Evolutionary conservation across 2,113 vertebrate genomes (phyloP), one percentile per base, ranked within the genome.

Genomic region (Spea multiplicata): DNA sequence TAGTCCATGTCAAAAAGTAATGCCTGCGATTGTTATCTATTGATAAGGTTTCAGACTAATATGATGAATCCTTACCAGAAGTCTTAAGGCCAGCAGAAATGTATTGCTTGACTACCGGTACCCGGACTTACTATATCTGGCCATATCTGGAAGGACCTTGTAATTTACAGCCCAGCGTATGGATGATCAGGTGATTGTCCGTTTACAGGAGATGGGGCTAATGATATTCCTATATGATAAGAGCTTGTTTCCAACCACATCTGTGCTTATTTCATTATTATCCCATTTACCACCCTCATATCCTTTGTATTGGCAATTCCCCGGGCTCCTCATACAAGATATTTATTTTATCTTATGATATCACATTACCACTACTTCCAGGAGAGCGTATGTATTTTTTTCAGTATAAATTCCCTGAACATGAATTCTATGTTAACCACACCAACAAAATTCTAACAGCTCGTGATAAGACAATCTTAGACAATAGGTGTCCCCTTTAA

Each of bases 221-320:
- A 77, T 77, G 66, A 69, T 77, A 77, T 77, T 70, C 75, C 46
- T 71, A 50, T 61, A 8, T 70, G 70, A 70, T 69, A 71, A 67
- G 44, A 77, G 59, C 53, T 61, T 17, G 45, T 57, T 71, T 70
- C 75, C 66, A 69, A 77, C 53, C 75, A 69, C 66, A 70, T 68
- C 67, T 70, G 53, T 50, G 46, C 66, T 77, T 61, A 77, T 77
- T 61, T 62, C 52, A 77, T 77, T 77, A 77, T 67, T 49, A 66
- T 30, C 67, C 75, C 75, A 77, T 77, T 77, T 62, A 77, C 75
- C 75, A 77, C 75, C 75, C 75, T 70, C 75, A 70, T 67, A 61
- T 52, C 5, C 75, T 70, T 5, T 49, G 46, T 69, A 55, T 8
- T 30, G 44, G 17, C 12, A 13, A 30, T 50, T 57, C 52, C 67